phyloP scores from a whole-genome alignment of 2,797 vertebrate species.

The Philypnodon macrostomus region DNA sequence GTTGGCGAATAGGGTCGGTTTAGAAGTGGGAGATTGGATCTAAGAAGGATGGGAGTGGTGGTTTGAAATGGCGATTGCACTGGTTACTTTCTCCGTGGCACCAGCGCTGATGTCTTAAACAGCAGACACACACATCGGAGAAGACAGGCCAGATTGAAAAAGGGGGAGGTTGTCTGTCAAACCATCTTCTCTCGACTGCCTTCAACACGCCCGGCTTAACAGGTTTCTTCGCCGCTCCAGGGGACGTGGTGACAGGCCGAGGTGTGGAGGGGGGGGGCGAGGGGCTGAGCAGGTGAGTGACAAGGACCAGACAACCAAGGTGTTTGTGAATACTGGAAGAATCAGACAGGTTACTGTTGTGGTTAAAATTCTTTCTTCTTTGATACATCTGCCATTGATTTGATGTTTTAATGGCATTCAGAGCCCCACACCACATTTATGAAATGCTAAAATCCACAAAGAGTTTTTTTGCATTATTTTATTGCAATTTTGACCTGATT shows the following conservation, averaged over 20 bases:
- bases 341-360: no score
- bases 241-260: conserved; percentile 16
- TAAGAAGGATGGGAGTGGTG: conserved; percentile 19
- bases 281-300: conserved; percentile 9
- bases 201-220: conserved; percentile 27
- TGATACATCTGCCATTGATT: no score
- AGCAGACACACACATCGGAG: conserved; percentile 30
- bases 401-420: no score
- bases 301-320: neutral
- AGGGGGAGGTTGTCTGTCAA: conserved; percentile 47
- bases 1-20: conserved; percentile 23
- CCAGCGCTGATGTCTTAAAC: conserved; percentile 36
- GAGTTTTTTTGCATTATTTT: no score
- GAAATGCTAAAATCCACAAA: no score
- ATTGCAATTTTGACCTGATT: no score
- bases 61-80: conserved; percentile 33
- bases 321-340: no score
- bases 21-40: conserved; percentile 37
- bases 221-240: conserved; percentile 23
- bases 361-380: no score
- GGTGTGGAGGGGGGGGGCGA: neutral
- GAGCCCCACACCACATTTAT: no score
- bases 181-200: conserved; percentile 29
- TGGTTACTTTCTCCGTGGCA: conserved; percentile 27
- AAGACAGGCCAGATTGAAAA: conserved; percentile 37